Evolutionary conservation across 53 echinoderm and acorn worm genomes (phyloP).

Genomic region (Arbacia lixula): DNA sequence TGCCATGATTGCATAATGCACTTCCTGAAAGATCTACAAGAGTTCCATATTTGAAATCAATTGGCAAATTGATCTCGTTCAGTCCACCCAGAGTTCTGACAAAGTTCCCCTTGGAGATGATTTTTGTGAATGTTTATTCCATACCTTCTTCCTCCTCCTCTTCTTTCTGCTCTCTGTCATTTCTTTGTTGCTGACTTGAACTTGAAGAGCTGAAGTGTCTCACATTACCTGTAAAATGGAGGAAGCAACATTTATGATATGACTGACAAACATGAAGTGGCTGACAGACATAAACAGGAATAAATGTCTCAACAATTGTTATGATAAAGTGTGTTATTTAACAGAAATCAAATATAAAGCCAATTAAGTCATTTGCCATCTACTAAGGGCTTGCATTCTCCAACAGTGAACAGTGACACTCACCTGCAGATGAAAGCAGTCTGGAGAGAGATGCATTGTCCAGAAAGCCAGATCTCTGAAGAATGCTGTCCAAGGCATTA

Average conservation of each 20-base stretch:
- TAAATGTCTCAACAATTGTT: neutral
- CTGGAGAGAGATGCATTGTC: neutral
- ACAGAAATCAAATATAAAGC: neutral
- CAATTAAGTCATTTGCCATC: no score
- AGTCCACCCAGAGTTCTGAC: no score
- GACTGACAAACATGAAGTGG: neutral
- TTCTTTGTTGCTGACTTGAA: conserved; percentile 27
- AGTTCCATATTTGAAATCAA: no score
- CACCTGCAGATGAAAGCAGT: conserved; percentile 30
- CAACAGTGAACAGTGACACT: neutral
- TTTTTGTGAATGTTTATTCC: neutral
- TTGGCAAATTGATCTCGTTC: no score
- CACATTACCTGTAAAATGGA: conserved; percentile 32
- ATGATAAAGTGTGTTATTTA: neutral
- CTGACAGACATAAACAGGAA: no score
- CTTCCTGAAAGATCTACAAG: no score
- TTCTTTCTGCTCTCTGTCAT: conserved; percentile 31
- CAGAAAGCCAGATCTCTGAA: conserved; percentile 35
- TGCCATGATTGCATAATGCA: no score
- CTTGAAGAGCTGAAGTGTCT: conserved; percentile 47
- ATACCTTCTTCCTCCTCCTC: conserved; percentile 41
- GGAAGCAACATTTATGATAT: neutral
- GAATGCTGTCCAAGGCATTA: conserved; percentile 8
- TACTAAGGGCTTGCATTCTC: neutral
- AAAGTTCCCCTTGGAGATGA: no score